Percentiles rank a stretch among this genome's conserved stretches.
These are phyloP conservation scores for Sebastes kiyomatsui DNA, from an alignment of 2,797 vertebrate species.

Conservation along the genomic window DNA sequence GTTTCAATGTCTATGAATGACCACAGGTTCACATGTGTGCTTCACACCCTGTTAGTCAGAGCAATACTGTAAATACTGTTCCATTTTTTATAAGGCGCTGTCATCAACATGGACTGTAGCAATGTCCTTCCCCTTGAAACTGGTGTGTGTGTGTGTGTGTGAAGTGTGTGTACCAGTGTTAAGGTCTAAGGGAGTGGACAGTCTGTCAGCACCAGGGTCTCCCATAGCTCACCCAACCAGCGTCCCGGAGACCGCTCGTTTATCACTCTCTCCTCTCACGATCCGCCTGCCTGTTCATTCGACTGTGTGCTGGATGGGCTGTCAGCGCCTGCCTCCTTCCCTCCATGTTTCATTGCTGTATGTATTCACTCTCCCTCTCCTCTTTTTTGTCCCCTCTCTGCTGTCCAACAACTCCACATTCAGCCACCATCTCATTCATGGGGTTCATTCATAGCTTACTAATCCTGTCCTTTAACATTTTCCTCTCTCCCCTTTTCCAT, in stretches of 20 bases:
- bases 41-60: not conserved
- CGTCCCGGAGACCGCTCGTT: slow-evolving; percentile 29
- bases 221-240: slow-evolving; percentile 19
- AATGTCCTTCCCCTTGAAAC: slow-evolving; percentile 31
- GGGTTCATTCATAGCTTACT: not conserved
- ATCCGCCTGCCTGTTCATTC: not conserved
- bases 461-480: not conserved
- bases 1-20: not conserved
- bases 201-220: slow-evolving; percentile 41
- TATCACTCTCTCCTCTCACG: slow-evolving; percentile 26
- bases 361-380: not conserved
- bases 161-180: slow-evolving; percentile 4
- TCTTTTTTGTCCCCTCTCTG: not conserved
- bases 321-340: not conserved
- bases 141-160: not conserved
- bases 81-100: not conserved
- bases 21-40: not conserved
- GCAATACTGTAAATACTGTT: not conserved
- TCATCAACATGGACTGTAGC: not conserved
- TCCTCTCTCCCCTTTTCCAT: not conserved
- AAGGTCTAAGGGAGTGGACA: slow-evolving; percentile 2
- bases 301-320: slow-evolving; percentile 2
- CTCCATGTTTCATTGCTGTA: slow-evolving; percentile 15
- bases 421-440: not conserved
- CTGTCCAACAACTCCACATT: not conserved